phyloP scores from a whole-genome alignment of 2,797 vertebrate genomes.

The Trichosurus vulpecula region DNA sequence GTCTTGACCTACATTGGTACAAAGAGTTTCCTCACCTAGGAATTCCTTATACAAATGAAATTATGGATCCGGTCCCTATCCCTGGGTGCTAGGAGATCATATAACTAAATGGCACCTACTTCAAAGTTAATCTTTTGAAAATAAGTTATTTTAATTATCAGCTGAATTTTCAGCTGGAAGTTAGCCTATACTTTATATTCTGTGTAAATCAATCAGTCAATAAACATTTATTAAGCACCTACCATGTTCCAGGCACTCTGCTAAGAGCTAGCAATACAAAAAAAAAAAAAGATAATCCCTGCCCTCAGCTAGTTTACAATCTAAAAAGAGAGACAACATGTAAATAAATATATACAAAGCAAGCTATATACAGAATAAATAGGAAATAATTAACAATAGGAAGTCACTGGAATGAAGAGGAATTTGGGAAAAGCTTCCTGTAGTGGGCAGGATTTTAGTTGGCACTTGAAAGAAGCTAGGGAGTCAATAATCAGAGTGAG shows the following conservation, averaged over 20 bases:
- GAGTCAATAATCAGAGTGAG: background rate
- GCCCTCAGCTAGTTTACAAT: background rate
- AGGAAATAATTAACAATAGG: background rate
- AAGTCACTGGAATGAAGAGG: background rate
- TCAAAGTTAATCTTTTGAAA: background rate
- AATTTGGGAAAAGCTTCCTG: background rate
- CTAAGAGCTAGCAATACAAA: background rate
- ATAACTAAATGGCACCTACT: background rate
- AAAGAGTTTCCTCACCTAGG: background rate
- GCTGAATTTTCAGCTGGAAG: background rate
- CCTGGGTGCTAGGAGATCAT: background rate
- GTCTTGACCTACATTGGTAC: background rate
- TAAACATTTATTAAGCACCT: background rate
- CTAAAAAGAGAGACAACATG: background rate
- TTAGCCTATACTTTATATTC: background rate
- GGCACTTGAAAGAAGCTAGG: background rate
- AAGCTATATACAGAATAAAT: background rate
- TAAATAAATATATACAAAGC: background rate
- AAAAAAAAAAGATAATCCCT: background rate
- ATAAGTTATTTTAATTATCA: background rate
- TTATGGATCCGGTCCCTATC: background rate
- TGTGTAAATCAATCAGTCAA: background rate
- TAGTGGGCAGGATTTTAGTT: background rate
- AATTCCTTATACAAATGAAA: background rate
- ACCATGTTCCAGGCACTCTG: background rate